Percentiles rank a stretch among this genome's conserved stretches.
These are phyloP conservation scores for Phortica variegata DNA, from an alignment of 1,140 invertebrate genomes.

Conservation along the genomic window DNA sequence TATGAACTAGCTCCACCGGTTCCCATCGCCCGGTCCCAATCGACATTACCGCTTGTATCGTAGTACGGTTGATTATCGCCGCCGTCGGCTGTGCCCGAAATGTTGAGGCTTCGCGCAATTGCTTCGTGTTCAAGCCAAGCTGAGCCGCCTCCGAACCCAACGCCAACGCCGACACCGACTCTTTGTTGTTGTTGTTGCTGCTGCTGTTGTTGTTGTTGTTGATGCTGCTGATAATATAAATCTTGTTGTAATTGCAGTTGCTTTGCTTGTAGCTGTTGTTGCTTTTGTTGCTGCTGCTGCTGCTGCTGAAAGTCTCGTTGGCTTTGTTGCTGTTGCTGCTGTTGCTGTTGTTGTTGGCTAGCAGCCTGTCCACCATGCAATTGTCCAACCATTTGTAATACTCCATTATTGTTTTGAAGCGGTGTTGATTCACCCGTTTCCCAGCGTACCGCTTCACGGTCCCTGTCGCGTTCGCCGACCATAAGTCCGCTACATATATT, in stretches of 20 bases:
- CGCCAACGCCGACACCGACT: too few relatives aligned
- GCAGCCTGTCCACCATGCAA: slow-evolving; percentile 57
- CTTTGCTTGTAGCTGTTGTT: slow-evolving; percentile 19
- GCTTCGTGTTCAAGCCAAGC: slow-evolving; percentile 37
- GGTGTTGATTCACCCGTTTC: slow-evolving; percentile 63
- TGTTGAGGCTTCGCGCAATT: slow-evolving; percentile 40
- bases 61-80: slow-evolving; percentile 56
- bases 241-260: slow-evolving; percentile 14
- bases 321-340: slow-evolving; percentile 33
- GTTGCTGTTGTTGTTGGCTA: slow-evolving; percentile 53
- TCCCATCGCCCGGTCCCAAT: slow-evolving; percentile 56
- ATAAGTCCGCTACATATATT: slow-evolving; percentile 53
- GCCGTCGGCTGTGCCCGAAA: slow-evolving; percentile 41
- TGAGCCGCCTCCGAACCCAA: too few relatives aligned
- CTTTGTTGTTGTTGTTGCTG: slow-evolving; percentile 8
- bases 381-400: slow-evolving; percentile 56
- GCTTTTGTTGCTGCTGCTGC: not conserved
- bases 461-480: slow-evolving; percentile 64
- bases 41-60: slow-evolving; percentile 56
- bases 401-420: slow-evolving; percentile 60
- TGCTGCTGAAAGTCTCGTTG: slow-evolving; percentile 12
- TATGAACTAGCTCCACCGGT: slow-evolving; percentile 56
- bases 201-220: slow-evolving; percentile 40
- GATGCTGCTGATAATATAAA: not conserved
- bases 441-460: slow-evolving; percentile 68